Evolutionary conservation across 2,888 invertebrate genomes (phyloP).

Genomic region (Leptogaster cylindrica): DNA sequence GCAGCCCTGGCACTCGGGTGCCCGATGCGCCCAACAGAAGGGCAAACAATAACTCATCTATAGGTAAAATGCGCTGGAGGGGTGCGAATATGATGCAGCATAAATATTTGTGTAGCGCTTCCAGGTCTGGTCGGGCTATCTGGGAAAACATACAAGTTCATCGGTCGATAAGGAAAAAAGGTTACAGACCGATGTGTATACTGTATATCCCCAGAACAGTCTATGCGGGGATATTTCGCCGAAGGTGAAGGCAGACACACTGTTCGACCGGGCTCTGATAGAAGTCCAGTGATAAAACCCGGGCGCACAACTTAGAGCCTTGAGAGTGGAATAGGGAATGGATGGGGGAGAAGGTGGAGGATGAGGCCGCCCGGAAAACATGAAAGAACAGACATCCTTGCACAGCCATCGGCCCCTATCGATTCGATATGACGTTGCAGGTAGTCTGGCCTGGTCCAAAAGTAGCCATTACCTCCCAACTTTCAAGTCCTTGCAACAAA

Average conservation of each 20-base stretch:
- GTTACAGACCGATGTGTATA: conserved; percentile 26
- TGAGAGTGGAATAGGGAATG: too few relatives aligned
- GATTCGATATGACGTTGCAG: conserved; percentile 41
- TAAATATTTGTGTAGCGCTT: conserved; percentile 35
- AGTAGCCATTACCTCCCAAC: conserved; percentile 28
- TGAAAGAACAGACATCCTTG: conserved; percentile 22
- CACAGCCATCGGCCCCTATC: conserved; percentile 37
- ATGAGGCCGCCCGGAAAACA: conserved; percentile 39
- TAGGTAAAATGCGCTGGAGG: conserved; percentile 26
- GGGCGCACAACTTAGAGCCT: conserved; percentile 2
- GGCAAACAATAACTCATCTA: conserved; percentile 31
- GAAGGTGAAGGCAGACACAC: conserved; percentile 10
- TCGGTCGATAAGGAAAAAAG: conserved; percentile 42
- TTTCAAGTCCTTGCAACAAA: conserved; percentile 40
- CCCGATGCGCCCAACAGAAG: too few relatives aligned
- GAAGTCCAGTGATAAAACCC: conserved; percentile 31
- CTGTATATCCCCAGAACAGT: background rate
- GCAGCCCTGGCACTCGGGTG: too few relatives aligned
- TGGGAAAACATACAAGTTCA: conserved; percentile 42
- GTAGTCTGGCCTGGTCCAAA: conserved; percentile 39
- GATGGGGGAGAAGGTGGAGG: background rate
- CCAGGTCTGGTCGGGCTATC: conserved; percentile 21
- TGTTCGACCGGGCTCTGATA: conserved; percentile 11
- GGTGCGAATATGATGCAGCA: conserved; percentile 39
- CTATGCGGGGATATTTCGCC: conserved; percentile 20